Percentiles rank a stretch among this genome's conserved stretches.
Evolutionary conservation across 2,888 invertebrate genomes (phyloP).

Genomic region (Melitaea athalia): DNA sequence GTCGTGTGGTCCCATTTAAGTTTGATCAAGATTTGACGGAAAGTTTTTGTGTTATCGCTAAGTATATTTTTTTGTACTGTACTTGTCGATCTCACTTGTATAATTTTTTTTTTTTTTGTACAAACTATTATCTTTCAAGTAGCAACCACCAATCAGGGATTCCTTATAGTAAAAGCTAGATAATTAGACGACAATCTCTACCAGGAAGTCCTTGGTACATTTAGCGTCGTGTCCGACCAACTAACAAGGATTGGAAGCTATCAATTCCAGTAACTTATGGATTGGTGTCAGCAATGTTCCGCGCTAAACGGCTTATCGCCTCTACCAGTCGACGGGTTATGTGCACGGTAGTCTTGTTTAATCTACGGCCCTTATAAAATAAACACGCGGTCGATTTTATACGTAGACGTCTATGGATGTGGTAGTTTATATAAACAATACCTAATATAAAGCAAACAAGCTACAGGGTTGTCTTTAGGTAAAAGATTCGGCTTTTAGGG

Average conservation of each 20-base stretch:
- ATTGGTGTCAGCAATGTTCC: constrained; percentile 31
- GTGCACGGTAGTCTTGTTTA: constrained; percentile 23
- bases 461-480: no score
- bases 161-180: background rate
- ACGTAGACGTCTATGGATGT: background rate
- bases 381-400: constrained; percentile 1
- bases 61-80: no score
- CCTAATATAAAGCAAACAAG: background rate
- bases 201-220: constrained; percentile 22
- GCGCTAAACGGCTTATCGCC: constrained; percentile 32
- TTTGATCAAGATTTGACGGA: no score
- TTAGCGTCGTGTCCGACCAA: constrained; percentile 15
- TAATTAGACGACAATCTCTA: constrained; percentile 15
- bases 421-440: background rate
- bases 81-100: no score
- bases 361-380: constrained; percentile 26
- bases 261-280: constrained; percentile 35
- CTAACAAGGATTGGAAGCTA: constrained; percentile 25
- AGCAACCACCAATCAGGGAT: background rate
- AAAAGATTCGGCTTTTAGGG: no score
- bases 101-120: no score
- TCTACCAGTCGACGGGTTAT: constrained; percentile 14
- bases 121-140: background rate
- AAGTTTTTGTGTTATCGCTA: no score
- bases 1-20: no score